phyloP scores from a whole-genome alignment of 2,888 invertebrate genomes.

The Panopea generosa region DNA sequence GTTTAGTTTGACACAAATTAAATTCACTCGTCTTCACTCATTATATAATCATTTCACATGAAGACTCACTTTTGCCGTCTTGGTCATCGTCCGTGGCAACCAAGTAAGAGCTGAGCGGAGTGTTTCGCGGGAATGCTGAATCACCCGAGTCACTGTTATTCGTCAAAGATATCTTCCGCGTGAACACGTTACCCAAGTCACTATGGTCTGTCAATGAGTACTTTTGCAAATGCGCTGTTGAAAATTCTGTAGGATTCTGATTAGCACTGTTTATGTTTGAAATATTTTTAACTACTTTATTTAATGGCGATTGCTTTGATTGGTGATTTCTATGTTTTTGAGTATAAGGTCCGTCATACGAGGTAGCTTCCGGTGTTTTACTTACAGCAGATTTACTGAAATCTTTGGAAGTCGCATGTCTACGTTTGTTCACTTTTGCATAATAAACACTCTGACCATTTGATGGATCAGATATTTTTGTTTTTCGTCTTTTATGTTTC shows the following conservation, averaged over 20 bases:
- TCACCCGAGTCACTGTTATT: conserved; percentile 76
- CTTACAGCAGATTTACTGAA: too few relatives aligned
- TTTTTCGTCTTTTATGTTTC: conserved; percentile 3
- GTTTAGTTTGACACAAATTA: too few relatives aligned
- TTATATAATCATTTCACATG: conserved; percentile 77
- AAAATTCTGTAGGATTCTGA: too few relatives aligned
- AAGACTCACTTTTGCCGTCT: conserved; percentile 72
- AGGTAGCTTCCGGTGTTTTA: conserved; percentile 14
- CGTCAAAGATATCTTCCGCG: conserved; percentile 4
- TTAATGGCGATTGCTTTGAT: too few relatives aligned
- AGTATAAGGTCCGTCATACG: neutral
- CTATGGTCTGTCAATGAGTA: too few relatives aligned
- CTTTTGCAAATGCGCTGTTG: too few relatives aligned
- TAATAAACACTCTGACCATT: neutral
- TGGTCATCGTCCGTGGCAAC: conserved; percentile 68
- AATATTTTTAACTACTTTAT: too few relatives aligned
- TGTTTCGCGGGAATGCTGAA: conserved; percentile 75
- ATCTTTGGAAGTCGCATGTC: conserved; percentile 1
- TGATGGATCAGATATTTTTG: conserved; percentile 3
- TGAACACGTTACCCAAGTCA: neutral
- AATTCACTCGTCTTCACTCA: neutral
- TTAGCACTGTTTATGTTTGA: too few relatives aligned
- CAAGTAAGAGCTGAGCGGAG: conserved; percentile 54
- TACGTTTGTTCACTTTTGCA: too few relatives aligned
- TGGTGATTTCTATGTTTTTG: too few relatives aligned